Conservation (phyloP, 2,888 invertebrate species). For the Eupithecia inturbata region DNA sequence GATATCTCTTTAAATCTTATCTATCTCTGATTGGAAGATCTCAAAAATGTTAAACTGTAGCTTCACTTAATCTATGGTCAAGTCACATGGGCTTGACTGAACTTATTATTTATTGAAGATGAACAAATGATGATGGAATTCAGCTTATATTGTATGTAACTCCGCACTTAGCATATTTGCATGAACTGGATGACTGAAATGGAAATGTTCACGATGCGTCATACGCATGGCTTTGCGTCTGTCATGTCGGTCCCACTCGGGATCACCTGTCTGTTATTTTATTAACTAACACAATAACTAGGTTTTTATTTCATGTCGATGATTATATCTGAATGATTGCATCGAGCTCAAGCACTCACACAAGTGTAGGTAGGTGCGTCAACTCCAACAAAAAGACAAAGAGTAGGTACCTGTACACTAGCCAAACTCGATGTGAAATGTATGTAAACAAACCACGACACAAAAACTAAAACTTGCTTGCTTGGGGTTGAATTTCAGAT, state of each 20-base stretch:
- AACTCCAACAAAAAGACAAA: neutral
- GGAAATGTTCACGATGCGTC: neutral
- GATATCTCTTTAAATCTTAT: neutral
- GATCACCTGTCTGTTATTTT: neutral
- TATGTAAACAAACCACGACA: too few relatives aligned
- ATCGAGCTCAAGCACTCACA: neutral
- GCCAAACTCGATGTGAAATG: too few relatives aligned
- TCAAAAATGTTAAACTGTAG: too few relatives aligned
- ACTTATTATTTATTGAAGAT: neutral
- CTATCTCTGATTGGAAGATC: neutral
- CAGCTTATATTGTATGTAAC: neutral
- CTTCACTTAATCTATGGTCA: neutral
- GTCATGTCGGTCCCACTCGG: neutral
- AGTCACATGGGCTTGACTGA: neutral
- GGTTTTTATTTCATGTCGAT: neutral
- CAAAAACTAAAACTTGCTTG: too few relatives aligned
- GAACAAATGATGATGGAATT: neutral
- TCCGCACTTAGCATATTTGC: conserved; percentile 1
- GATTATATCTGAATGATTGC: neutral
- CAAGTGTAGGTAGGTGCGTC: neutral
- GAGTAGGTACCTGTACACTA: too few relatives aligned
- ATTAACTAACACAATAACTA: neutral
- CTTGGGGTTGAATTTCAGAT: too few relatives aligned
- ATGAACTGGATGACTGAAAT: conserved; percentile 3
- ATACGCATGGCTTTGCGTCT: neutral